These are phyloP conservation scores for Campopleginae sp. DNA, from an alignment of 2,888 invertebrate genomes.

Conservation along the genomic window DNA sequence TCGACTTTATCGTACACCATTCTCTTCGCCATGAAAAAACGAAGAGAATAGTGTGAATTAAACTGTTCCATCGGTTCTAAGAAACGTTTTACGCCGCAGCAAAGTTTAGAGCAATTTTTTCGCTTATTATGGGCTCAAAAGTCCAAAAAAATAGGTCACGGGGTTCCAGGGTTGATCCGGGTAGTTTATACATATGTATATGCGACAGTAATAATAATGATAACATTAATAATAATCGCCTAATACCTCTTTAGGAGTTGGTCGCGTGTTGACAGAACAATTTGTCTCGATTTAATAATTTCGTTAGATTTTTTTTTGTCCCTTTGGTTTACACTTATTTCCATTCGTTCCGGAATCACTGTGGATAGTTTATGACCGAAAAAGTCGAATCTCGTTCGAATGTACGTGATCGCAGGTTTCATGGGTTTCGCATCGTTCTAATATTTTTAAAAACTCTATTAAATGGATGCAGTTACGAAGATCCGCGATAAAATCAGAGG, in stretches of 20 bases:
- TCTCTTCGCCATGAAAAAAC: neutral
- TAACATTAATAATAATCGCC: slow-evolving; percentile 28
- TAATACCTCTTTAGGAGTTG: slow-evolving; percentile 40
- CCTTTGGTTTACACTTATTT: neutral
- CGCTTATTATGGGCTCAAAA: neutral
- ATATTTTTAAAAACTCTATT: neutral
- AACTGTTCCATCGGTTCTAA: neutral
- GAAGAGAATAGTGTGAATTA: neutral
- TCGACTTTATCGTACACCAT: neutral
- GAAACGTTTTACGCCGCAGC: neutral
- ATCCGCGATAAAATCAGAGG: neutral
- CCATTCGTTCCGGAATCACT: slow-evolving; percentile 9
- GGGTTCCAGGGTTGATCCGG: slow-evolving; percentile 8
- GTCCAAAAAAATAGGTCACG: neutral
- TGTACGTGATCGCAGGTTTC: slow-evolving; percentile 25
- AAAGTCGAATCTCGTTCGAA: slow-evolving; percentile 4
- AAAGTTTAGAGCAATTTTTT: neutral
- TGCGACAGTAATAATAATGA: slow-evolving; percentile 41
- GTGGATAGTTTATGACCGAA: slow-evolving; percentile 5
- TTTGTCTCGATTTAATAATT: neutral
- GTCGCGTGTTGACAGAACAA: slow-evolving; percentile 40
- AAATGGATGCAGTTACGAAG: neutral
- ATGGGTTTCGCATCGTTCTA: slow-evolving; percentile 6
- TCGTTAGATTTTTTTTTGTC: neutral
- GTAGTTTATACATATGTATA: slow-evolving; percentile 50